Conservation (phyloP, 2,888 invertebrate genomes). For the Lithophane leautieri region DNA sequence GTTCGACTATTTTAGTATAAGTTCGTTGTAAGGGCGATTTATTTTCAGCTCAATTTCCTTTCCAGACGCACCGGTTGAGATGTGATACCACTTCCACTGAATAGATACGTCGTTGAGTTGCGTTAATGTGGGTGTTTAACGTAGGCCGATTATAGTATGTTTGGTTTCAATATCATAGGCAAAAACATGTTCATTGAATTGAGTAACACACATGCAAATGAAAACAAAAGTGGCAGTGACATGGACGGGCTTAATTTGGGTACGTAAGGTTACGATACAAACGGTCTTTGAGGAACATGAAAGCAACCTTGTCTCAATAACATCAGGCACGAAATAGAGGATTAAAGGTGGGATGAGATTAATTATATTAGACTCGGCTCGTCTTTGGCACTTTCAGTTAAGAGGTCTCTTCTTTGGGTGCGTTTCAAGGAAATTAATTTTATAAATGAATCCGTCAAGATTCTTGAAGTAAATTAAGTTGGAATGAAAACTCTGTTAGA, state of each 20-base stretch:
- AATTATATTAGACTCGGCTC: conserved; percentile 79
- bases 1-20: conserved; percentile 87
- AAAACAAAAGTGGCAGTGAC: conserved; percentile 61
- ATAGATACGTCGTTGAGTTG: conserved; percentile 71
- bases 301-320: conserved; percentile 69
- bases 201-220: conserved; percentile 60
- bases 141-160: conserved; percentile 63
- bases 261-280: conserved; percentile 44
- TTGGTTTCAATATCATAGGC: conserved; percentile 45
- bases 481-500: conserved; percentile 71
- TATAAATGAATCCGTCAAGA: conserved; percentile 79
- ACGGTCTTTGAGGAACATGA: conserved; percentile 43
- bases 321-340: conserved; percentile 71
- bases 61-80: conserved; percentile 75
- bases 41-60: conserved; percentile 89
- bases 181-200: conserved; percentile 66
- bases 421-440: conserved; percentile 77
- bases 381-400: conserved; percentile 71
- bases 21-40: conserved; percentile 87
- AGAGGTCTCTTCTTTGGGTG: conserved; percentile 72
- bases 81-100: conserved; percentile 70
- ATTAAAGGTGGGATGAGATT: conserved; percentile 78
- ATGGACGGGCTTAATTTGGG: conserved; percentile 42
- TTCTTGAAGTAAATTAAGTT: conserved; percentile 75
- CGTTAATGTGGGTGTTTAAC: conserved; percentile 66